These are phyloP conservation scores for Podilymbus podiceps DNA, from an alignment of 2,113 vertebrate species.

Conservation along the genomic window DNA sequence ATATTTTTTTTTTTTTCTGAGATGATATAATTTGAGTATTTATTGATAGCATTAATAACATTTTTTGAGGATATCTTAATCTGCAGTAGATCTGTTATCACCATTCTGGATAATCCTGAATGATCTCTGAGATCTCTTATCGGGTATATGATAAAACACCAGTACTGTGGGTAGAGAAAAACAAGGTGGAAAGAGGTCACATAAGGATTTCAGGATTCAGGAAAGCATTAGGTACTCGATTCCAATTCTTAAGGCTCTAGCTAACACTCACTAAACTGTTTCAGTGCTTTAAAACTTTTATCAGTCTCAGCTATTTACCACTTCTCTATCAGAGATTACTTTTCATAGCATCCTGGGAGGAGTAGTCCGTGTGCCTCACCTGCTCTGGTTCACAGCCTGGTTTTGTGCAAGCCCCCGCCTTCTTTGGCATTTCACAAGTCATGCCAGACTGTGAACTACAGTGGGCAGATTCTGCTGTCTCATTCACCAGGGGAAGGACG, in stretches of 20 bases:
- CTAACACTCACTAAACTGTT: neutral
- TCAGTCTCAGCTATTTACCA: neutral
- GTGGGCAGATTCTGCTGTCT: neutral
- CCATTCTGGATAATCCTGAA: neutral
- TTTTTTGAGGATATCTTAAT: conserved; percentile 7
- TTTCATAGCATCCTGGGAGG: neutral
- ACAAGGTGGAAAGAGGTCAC: neutral
- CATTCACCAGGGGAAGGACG: neutral
- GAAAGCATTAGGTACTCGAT: neutral
- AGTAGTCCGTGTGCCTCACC: neutral
- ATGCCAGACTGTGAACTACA: neutral
- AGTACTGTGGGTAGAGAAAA: neutral
- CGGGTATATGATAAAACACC: neutral
- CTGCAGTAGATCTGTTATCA: neutral
- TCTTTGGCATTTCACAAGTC: neutral
- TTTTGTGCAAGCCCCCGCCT: neutral
- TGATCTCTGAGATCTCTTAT: neutral
- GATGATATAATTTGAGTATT: neutral
- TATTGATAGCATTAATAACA: neutral
- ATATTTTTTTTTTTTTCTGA: neutral
- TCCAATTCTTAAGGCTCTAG: neutral
- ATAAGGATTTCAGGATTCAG: neutral
- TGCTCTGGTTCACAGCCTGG: neutral
- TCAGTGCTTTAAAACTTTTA: neutral
- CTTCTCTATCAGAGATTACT: neutral